Percentiles rank a stretch among this genome's conserved stretches.
phyloP scores from a whole-genome alignment of 1,140 invertebrate genomes.

The Triops cancriformis region DNA sequence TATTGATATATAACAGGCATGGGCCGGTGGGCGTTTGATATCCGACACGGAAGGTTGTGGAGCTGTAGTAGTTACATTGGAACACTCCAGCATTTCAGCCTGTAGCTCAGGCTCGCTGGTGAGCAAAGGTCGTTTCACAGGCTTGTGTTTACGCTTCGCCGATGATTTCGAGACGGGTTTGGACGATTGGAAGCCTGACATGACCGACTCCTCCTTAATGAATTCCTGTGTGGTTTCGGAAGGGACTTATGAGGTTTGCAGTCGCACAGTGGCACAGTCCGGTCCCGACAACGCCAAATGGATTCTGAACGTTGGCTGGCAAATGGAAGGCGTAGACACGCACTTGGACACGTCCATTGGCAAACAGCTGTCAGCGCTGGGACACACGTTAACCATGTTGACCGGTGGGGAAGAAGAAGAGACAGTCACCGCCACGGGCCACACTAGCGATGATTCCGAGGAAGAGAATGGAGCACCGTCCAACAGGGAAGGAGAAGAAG shows the following conservation, averaged over 20 bases:
- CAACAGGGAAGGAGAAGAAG: constrained; percentile 47
- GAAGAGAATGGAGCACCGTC: constrained; percentile 31
- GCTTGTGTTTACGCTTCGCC: constrained; percentile 84
- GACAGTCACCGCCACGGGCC: constrained; percentile 31
- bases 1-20: neutral
- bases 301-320: constrained; percentile 95
- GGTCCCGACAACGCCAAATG: constrained; percentile 86
- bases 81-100: constrained; percentile 86
- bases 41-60: constrained; percentile 68
- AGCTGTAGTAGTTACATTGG: constrained; percentile 86
- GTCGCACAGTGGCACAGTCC: constrained; percentile 67
- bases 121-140: constrained; percentile 66
- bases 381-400: constrained; percentile 88
- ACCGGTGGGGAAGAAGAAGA: constrained; percentile 66
- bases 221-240: constrained; percentile 96
- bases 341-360: constrained; percentile 93
- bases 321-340: constrained; percentile 98
- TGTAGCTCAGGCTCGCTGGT: constrained; percentile 71
- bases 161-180: constrained; percentile 92
- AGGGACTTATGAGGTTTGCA: constrained; percentile 95
- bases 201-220: constrained; percentile 70
- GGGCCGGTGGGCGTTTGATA: constrained; percentile 18
- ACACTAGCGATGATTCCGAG: constrained; percentile 46
- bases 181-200: constrained; percentile 94
- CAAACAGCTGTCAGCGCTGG: constrained; percentile 84